phyloP scores from a whole-genome alignment of 1,140 invertebrate genomes.

The Anoplophora glabripennis region DNA sequence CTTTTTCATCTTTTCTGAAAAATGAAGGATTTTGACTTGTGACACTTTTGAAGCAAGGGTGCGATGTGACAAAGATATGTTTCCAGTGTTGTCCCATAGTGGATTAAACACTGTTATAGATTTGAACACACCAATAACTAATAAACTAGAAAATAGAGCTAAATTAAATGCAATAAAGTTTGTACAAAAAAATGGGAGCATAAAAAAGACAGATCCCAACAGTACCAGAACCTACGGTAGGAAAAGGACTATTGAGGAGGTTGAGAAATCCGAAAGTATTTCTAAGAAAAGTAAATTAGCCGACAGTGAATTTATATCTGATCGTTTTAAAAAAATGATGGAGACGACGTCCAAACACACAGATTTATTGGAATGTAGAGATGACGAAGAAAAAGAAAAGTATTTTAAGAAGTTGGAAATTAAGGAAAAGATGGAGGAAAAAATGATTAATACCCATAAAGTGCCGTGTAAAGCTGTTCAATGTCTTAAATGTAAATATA shows the following conservation, averaged over 20 bases:
- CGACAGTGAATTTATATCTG: conserved; percentile 54
- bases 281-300: conserved; percentile 53
- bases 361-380: conserved; percentile 69
- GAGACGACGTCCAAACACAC: conserved; percentile 74
- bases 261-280: conserved; percentile 48
- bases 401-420: conserved; percentile 87
- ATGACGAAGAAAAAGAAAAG: conserved; percentile 74
- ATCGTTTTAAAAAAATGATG: conserved; percentile 76
- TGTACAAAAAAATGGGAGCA: conserved; percentile 63
- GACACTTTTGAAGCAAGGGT: too few species aligned
- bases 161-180: conserved; percentile 68
- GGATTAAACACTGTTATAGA: conserved; percentile 51
- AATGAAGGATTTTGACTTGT: too few species aligned
- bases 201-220: conserved; percentile 67
- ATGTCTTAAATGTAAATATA: conserved; percentile 88
- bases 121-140: conserved; percentile 58
- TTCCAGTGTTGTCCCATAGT: conserved; percentile 31
- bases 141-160: conserved; percentile 56
- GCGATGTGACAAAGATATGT: too few species aligned
- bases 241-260: conserved; percentile 54
- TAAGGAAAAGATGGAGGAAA: conserved; percentile 89
- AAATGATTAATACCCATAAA: conserved; percentile 84
- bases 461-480: conserved; percentile 82
- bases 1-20: too few species aligned
- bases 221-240: conserved; percentile 57